These are phyloP conservation scores for Apostichopus parvimensis DNA, from an alignment of 35 echinoderm and acorn worm species.

Conservation along the genomic window DNA sequence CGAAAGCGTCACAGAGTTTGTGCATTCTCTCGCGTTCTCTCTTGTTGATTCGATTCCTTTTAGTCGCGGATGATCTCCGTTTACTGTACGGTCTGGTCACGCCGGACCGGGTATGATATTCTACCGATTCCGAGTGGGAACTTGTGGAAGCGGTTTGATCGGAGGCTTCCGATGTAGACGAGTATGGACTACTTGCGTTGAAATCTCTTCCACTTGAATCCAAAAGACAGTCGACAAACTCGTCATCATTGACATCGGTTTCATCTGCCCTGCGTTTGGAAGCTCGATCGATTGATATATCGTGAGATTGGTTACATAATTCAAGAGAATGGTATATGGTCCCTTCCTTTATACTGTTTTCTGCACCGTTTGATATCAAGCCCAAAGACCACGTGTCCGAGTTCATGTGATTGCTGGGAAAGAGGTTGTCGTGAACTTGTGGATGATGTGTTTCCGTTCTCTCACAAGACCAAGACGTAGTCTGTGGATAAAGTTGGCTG, in stretches of 20 bases:
- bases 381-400: not conserved
- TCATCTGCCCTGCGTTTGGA: not conserved
- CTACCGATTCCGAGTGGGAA: not conserved
- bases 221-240: not conserved
- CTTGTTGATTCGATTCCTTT: constrained; percentile 88
- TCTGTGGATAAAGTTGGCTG: not conserved
- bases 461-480: not conserved
- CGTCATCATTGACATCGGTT: not conserved
- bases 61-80: constrained; percentile 66
- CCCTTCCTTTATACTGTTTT: not conserved
- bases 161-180: not conserved
- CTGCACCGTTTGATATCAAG: not conserved
- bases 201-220: not conserved
- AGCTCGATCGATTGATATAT: not conserved
- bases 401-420: not conserved
- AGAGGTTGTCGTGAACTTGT: not conserved
- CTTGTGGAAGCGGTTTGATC: not conserved
- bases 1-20: constrained; percentile 91
- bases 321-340: constrained; percentile 1
- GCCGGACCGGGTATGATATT: constrained; percentile 43
- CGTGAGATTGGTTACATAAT: not conserved
- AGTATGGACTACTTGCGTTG: not conserved
- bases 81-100: constrained; percentile 63
- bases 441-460: not conserved
- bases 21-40: constrained; percentile 95